Conservation (phyloP, 2,113 vertebrate species). For the Donacobius atricapilla region DNA sequence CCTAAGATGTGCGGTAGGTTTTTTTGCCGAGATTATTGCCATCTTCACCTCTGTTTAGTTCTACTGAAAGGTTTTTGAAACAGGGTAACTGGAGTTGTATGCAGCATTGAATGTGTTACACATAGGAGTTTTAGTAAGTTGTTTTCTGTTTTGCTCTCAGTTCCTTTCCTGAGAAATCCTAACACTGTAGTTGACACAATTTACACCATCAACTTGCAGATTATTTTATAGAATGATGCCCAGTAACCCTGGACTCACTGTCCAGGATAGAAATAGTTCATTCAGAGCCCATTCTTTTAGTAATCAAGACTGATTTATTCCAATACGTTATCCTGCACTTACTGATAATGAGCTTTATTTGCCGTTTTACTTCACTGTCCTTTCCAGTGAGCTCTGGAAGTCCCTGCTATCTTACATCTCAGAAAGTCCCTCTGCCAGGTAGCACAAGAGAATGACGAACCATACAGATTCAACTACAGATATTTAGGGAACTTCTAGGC, state of each 20-base stretch:
- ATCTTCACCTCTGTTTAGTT: background rate
- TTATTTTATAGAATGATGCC: background rate
- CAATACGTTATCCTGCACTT: background rate
- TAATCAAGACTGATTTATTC: background rate
- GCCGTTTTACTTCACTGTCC: background rate
- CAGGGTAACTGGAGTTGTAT: background rate
- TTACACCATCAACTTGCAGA: background rate
- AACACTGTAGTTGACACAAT: background rate
- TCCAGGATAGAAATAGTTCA: background rate
- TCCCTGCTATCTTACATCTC: background rate
- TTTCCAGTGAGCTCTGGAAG: background rate
- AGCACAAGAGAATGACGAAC: background rate
- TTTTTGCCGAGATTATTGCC: background rate
- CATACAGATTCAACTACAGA: background rate
- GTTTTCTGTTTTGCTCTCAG: background rate
- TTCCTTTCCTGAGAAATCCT: background rate
- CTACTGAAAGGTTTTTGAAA: background rate
- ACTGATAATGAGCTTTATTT: background rate
- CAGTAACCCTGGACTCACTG: background rate
- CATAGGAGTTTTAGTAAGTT: background rate
- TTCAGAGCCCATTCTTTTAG: background rate
- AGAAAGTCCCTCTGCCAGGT: background rate
- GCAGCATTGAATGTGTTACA: background rate
- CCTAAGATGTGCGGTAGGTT: background rate
- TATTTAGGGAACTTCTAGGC: background rate